phyloP scores from a whole-genome alignment of 2,797 vertebrate genomes.

The Danio choprae region DNA sequence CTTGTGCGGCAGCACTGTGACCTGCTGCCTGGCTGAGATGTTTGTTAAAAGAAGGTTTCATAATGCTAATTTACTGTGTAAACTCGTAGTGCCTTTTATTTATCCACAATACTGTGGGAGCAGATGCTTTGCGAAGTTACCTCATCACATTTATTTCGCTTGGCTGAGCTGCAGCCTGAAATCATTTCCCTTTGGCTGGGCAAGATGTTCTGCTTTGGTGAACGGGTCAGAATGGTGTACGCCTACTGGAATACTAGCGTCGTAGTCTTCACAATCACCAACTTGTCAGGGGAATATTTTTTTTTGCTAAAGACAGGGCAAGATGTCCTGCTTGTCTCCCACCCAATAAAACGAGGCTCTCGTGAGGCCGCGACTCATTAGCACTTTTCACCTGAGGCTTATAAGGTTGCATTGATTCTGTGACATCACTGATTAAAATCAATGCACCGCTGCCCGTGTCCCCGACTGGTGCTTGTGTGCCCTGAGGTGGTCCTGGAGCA shows the following conservation, averaged over 20 bases:
- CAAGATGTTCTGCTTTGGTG: conserved; percentile 29
- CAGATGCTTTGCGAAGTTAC: conserved; percentile 34
- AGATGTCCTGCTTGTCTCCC: conserved; percentile 67
- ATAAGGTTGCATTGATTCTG: conserved; percentile 77
- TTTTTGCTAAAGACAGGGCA: conserved; percentile 57
- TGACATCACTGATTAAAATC: conserved; percentile 80
- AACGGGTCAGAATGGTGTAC: conserved; percentile 7
- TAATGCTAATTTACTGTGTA: conserved; percentile 35
- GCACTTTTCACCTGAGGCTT: conserved; percentile 72
- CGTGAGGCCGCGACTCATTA: conserved; percentile 72
- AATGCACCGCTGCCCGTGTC: conserved; percentile 62
- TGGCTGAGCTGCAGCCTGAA: conserved; percentile 2
- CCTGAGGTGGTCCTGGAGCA: neutral
- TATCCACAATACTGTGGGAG: conserved; percentile 9
- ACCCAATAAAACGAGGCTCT: conserved; percentile 71
- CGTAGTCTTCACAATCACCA: conserved; percentile 16
- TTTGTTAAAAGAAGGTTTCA: conserved; percentile 62
- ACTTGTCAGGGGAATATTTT: conserved; percentile 56
- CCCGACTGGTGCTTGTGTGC: conserved; percentile 10
- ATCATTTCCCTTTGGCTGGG: conserved; percentile 18
- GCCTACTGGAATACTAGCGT: conserved; percentile 4
- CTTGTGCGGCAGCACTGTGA: conserved; percentile 39
- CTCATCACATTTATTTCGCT: conserved; percentile 36
- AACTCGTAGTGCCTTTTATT: conserved; percentile 33
- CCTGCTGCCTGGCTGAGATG: conserved; percentile 48